Base-by-base conservation (phyloP, 1,140 invertebrate genomes). In the Philaenus spumarius region DNA sequence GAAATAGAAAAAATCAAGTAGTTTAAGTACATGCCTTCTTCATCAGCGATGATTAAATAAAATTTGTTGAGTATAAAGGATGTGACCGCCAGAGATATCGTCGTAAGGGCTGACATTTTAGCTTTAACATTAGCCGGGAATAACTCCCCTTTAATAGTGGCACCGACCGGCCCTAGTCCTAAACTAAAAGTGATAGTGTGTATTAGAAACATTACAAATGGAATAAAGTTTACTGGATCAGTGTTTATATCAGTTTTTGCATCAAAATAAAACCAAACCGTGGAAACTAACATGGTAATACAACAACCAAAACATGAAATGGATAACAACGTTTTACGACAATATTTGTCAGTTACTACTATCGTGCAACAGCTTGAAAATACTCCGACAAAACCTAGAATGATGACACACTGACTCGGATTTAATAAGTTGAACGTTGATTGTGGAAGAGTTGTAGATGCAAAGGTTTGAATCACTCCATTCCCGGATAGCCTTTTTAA, bases 1-100 rank as follows among this genome's bases (percentile, higher is more conserved):
- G 81, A 82, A 1, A 77, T 76, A 11, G 83, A 76, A 69, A 95
- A 95, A 20, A 92, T 75, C 78, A 86, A 89, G 75, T 90, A 93
- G 2, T 84, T 83, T 6, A 78, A 80, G 64, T 86, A 82, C 42
- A 79, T 78, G 12, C 84, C 85, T 4, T 90, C 73, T 0, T 74
- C 69, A 0, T 72, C 63, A 0, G 75, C 71, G 4, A 94, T 70
- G 0, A 77, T 67, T 1, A 73, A 73, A 70, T 89, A 91, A 67
- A 81, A 85, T 63, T 85, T 84, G 2, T 89, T 92, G 9, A 92
- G 78, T 23, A 93, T 57, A 69, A 93, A 58, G 2, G 40, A 37
- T 4, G 48, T 26, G 5, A 54, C 11, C 34, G 23, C 55, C 6
- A 48, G 23, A 7, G 42, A 35, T 1, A 58, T 48, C 17, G 42